Conservation (phyloP, 37 sponge, comb jelly and placozoan species). For the Aphrocallistes beatrix region DNA sequence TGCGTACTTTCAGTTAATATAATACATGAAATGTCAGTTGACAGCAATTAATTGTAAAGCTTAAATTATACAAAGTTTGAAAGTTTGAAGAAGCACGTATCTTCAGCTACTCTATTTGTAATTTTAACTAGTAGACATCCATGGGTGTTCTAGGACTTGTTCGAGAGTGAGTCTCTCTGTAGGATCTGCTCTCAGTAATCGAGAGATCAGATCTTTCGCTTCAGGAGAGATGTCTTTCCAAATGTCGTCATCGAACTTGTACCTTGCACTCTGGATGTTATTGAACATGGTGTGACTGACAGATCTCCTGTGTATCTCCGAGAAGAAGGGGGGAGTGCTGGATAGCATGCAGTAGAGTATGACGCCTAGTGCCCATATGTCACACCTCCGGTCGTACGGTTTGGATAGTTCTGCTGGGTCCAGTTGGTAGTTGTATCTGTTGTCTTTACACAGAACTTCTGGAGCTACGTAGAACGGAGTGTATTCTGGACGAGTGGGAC, state of each 20-base stretch:
- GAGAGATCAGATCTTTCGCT: not conserved
- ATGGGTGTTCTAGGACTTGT: slow-evolving; percentile 6
- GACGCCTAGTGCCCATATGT: not conserved
- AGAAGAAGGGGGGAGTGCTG: not conserved
- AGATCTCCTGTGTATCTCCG: not conserved
- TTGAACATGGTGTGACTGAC: not conserved
- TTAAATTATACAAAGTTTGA: too few relatives aligned
- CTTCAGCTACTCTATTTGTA: too few relatives aligned
- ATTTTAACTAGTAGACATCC: not conserved
- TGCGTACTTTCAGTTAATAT: too few relatives aligned
- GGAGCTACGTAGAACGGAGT: not conserved
- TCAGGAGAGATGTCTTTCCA: not conserved
- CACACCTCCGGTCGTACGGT: not conserved
- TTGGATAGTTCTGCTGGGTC: not conserved
- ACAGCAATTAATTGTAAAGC: too few relatives aligned
- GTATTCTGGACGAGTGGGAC: not conserved
- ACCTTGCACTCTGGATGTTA: not conserved
- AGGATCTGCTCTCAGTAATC: not conserved
- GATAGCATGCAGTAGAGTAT: not conserved
- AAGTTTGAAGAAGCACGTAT: too few relatives aligned
- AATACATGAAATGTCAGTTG: too few relatives aligned
- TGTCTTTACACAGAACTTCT: not conserved
- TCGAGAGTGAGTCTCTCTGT: not conserved
- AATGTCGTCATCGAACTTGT: not conserved
- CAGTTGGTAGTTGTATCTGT: not conserved